Evolutionary conservation across 2,113 vertebrate genomes (phyloP), one percentile per base, ranked within the genome.

Genomic region (Laticauda colubrina): DNA sequence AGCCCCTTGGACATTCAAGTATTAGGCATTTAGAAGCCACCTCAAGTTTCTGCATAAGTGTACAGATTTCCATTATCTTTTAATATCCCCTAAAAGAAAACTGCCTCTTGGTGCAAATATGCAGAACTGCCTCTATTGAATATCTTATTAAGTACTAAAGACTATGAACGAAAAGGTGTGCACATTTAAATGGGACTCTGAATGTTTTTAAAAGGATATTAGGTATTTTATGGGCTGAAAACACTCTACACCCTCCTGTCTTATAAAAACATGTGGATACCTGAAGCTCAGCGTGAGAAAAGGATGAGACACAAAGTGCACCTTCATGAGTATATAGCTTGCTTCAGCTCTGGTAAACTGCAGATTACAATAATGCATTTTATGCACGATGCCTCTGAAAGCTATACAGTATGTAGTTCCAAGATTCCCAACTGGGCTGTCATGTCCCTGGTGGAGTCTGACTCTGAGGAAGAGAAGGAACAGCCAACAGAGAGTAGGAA

Each of bases 51-150:
- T 91, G 18, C 29, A 43, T 24, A 53, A 21, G 54, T 24, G 14
- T 43, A n/a, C 55, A 48, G 75, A 85, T 53, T 90, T 90, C 54
- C 81, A 91, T 59, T 26, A 48, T 91, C 51, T 91, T 51, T 91
- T 57, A 86, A 57, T 55, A n/a, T 48, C 23, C 39, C 21, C 54
- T 56, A n/a, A n/a, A 90, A 81, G n/a, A 90, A 81, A 91, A 56
- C 64, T 21, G 85, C n/a, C 8, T 11, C 10, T 48, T 43, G 5
- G 39, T 91, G 55, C 24, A 59, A 91, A 54, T 43, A 57, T 91
- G 75, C 61, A 54, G 29, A 39, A 51, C 48, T 81, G 51, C n/a
- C 48, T 54, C 29, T 39, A 23, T 53, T 53, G 48, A 69, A 69
- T 53, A 53, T 55, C 39, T 75, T 85, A 91, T 56, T 91, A 85